Evolutionary conservation across 2,888 invertebrate species (phyloP), one percentile per base, ranked within the genome.

Genomic region (Ormyrus labotus): DNA sequence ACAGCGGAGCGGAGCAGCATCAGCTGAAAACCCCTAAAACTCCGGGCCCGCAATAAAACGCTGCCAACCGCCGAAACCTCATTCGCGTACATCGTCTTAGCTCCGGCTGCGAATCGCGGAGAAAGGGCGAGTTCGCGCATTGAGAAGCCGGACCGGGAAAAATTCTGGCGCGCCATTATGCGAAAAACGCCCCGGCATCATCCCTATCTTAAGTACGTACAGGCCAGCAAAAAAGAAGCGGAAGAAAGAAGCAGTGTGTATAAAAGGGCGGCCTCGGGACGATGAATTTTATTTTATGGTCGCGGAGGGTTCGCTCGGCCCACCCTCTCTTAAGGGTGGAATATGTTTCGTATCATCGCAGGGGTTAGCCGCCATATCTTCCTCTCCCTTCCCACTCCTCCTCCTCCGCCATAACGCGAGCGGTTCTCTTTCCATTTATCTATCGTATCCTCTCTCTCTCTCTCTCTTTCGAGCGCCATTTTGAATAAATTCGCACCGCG

Each of bases 311-410:
- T 72, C 85, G 83, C 85, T 10, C 9, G 13, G 8, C 50, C 8
- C 84, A 81, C 84, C 71, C 61, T 47, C 65, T 60, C 48, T 9
- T 58, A 65, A 13, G 88, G 88, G 88, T 88, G 89, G 90, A 90
- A 90, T 90, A 90, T 90, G 90, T 91, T 89, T 90, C 90, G 90
- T 89, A 90, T 90, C 89, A 90, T 91, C 90, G 88, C 87, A 88
- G 88, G 89, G 89, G 86, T 6, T 87, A 86, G 86, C 87, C 87
- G 85, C 86, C 86, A 86, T 88, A 86, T 87, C 87, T 86, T 86
- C 81, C 72, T 65, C 82, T 85, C 85, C 87, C 34, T 34, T 85
- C 86, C 85, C 86, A 87, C 87, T 88, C 87, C 87, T 88, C 86
- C 86, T 80, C 78, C 81, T 73, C 81, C 83, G 85, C 85, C 74